Base-by-base conservation (phyloP, 2,113 vertebrate genomes). In the Osmerus mordax region DNA sequence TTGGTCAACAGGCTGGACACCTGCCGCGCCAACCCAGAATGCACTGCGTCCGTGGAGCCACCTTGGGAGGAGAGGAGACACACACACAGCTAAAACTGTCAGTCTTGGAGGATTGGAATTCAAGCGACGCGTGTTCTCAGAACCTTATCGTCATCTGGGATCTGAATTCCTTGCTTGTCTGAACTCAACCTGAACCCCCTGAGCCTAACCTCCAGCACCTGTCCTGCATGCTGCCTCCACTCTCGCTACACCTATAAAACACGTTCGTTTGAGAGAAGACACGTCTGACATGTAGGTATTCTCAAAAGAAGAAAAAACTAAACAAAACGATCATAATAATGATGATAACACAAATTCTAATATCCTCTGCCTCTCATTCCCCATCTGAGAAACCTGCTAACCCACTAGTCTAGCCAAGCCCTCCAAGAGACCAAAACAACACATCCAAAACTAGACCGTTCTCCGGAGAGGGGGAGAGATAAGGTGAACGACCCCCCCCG, bases 1-100 rank as follows among this genome's bases (percentile, higher is more conserved):
- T 99, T 99, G 51, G 97, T 99, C 56, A 99, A 91, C 70, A 99
- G 93, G 77, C 94, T 98, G 81, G 97, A 99, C 70, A 99, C 97
- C 86, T 99, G 97, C 11, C 96, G 93, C 52, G 97, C 97, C 84
- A 99, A 89, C 19, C 97, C 97, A 0, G 97, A 99, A 86, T 99
- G 97, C 74, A 99, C 97, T 0, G 96, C 97, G 25, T 97, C 96
- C 0, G 96, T 95, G 25, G 96, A 97, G 15, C 96, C 95, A 3
- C 97, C 97, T 99, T 72, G 47, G 3, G 73, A 71, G 23, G 41
- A 71, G 23, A 41, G 29, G 64, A 68, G 11, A 16, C 0, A 55
- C 1, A 11, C 41, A 47, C 9, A 11, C 0, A 47, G 41, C 7
- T 47, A 47, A 47, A 47, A 2, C 7, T 47, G 41, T 47, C 41